phyloP scores from a whole-genome alignment of 2,797 vertebrate genomes.

The Craterocephalus amniculus region DNA sequence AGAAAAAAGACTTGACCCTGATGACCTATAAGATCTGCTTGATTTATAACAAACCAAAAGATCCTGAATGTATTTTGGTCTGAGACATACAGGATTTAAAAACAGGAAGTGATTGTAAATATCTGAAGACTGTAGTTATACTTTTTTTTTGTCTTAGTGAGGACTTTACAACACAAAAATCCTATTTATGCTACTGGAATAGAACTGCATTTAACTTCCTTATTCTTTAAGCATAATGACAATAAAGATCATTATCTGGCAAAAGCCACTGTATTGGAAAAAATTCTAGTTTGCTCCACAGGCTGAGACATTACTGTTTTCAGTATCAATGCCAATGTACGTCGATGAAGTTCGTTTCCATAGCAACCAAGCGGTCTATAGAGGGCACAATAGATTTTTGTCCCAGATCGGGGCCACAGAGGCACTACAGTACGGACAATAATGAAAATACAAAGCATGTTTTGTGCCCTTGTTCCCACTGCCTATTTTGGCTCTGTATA shows the following conservation, averaged over 20 bases:
- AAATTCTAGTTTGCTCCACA: background rate
- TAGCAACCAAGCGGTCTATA: constrained; percentile 70
- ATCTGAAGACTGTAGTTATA: background rate
- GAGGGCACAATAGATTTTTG: constrained; percentile 80
- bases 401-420: constrained; percentile 71
- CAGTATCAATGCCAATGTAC: constrained; percentile 49
- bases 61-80: too few relatives aligned
- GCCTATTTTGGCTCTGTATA: constrained; percentile 18
- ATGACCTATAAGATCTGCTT: too few relatives aligned
- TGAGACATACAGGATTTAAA: too few relatives aligned
- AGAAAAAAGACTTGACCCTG: too few relatives aligned
- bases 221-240: too few relatives aligned
- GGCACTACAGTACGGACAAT: constrained; percentile 47
- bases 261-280: background rate
- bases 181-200: background rate
- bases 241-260: background rate
- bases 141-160: background rate
- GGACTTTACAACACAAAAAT: background rate
- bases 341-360: constrained; percentile 76
- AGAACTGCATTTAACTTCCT: background rate
- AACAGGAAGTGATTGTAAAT: too few relatives aligned
- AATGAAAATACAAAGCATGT: constrained; percentile 65
- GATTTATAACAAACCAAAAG: too few relatives aligned
- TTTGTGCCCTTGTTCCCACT: constrained; percentile 48
- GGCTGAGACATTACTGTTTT: background rate